These are phyloP conservation scores for Acanthurus tractus DNA, from an alignment of 2,797 vertebrate species.

Conservation along the genomic window DNA sequence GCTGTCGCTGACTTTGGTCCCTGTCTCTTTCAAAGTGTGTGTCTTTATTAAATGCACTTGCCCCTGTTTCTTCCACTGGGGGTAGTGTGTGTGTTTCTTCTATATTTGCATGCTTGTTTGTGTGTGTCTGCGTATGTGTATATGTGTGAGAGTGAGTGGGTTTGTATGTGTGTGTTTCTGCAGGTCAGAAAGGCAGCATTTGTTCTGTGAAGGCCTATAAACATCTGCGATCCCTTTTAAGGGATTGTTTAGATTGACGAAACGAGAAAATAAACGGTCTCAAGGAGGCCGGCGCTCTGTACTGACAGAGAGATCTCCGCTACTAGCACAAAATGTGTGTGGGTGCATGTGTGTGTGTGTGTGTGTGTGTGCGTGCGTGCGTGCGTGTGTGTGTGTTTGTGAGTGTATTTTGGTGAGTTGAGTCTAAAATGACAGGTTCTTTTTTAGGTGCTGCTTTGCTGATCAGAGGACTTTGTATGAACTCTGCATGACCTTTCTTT, in stretches of 20 bases:
- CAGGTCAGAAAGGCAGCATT: slow-evolving; percentile 85
- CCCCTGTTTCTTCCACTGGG: slow-evolving; percentile 73
- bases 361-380: slow-evolving; percentile 19
- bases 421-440: slow-evolving; percentile 74
- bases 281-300: slow-evolving; percentile 80
- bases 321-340: slow-evolving; percentile 68
- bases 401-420: slow-evolving; percentile 58
- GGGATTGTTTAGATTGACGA: slow-evolving; percentile 89
- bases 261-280: slow-evolving; percentile 89
- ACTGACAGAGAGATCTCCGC: slow-evolving; percentile 80
- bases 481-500: slow-evolving; percentile 59
- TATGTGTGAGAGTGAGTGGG: slow-evolving; percentile 22
- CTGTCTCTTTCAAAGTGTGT: slow-evolving; percentile 44
- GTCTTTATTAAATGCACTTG: slow-evolving; percentile 78
- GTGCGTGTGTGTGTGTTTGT: slow-evolving; percentile 30
- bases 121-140: slow-evolving; percentile 27
- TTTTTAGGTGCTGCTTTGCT: slow-evolving; percentile 64
- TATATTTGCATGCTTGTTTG: slow-evolving; percentile 43
- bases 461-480: slow-evolving; percentile 64
- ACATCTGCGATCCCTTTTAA: slow-evolving; percentile 89
- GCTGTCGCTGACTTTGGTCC: slow-evolving; percentile 42
- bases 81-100: slow-evolving; percentile 47
- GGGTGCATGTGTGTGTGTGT: slow-evolving; percentile 46
- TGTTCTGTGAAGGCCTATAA: slow-evolving; percentile 87
- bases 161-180: slow-evolving; percentile 51